These are phyloP conservation scores for Bettongia penicillata DNA, from an alignment of 2,113 vertebrate species.

Conservation along the genomic window DNA sequence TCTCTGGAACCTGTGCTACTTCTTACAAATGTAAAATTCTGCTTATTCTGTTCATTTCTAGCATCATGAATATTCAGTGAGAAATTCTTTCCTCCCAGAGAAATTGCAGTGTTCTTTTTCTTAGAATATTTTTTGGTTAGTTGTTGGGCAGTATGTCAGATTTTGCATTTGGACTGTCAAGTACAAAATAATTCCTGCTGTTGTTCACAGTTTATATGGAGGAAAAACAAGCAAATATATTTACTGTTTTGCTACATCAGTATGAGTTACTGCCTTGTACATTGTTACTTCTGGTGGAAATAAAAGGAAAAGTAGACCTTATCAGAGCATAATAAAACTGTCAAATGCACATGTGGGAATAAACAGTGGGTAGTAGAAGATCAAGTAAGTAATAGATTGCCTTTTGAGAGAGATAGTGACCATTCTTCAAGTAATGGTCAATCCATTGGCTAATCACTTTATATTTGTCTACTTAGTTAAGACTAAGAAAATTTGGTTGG, in stretches of 20 bases:
- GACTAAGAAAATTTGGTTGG: background rate
- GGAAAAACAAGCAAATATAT: background rate
- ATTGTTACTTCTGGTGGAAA: background rate
- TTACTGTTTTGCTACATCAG: background rate
- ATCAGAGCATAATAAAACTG: constrained; percentile 6
- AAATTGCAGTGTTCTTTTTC: background rate
- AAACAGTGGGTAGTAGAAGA: background rate
- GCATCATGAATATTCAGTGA: constrained; percentile 6
- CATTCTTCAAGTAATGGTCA: background rate
- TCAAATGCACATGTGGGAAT: background rate
- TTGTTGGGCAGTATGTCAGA: background rate
- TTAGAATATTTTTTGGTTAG: background rate
- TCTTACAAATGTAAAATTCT: constrained; percentile 9
- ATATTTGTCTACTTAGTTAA: background rate
- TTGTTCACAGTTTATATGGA: background rate
- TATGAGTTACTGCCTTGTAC: background rate
- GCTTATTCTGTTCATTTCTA: constrained; percentile 8
- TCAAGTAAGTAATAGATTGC: background rate
- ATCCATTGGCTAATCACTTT: background rate
- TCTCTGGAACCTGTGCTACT: constrained; percentile 5
- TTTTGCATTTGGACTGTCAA: constrained; percentile 6
- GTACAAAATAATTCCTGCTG: background rate
- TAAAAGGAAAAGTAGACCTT: background rate
- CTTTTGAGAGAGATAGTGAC: background rate
- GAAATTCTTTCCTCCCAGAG: background rate